Conservation (phyloP, 2,797 vertebrate genomes). For the Alectoris magna region DNA sequence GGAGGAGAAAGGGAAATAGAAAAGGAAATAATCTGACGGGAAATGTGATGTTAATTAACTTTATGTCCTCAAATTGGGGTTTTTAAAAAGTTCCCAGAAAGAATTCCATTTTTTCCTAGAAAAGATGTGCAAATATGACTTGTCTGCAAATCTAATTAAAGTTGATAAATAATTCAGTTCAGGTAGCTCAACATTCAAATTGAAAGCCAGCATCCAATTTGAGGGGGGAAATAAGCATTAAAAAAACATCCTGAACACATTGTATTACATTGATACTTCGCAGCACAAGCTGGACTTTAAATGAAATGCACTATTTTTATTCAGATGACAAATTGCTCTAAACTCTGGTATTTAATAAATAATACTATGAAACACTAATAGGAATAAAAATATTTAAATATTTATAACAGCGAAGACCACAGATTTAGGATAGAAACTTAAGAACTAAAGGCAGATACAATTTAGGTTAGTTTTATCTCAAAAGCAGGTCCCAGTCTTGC, state of each 20-base stretch:
- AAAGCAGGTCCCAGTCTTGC: background rate
- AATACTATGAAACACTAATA: constrained; percentile 66
- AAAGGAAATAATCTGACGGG: background rate
- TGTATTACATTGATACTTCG: constrained; percentile 65
- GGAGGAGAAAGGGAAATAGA: background rate
- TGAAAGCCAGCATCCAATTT: constrained; percentile 67
- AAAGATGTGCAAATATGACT: constrained; percentile 65
- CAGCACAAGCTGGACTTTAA: constrained; percentile 49
- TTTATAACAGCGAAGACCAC: constrained; percentile 36
- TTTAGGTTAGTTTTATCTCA: background rate
- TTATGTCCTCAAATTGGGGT: background rate
- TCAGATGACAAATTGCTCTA: constrained; percentile 53
- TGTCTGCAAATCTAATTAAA: constrained; percentile 74
- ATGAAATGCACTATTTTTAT: constrained; percentile 61
- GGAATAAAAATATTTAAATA: constrained; percentile 66
- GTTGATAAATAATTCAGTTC: constrained; percentile 73
- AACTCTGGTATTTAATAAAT: constrained; percentile 62
- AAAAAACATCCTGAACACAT: constrained; percentile 62
- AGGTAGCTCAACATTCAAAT: constrained; percentile 72
- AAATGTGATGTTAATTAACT: constrained; percentile 62
- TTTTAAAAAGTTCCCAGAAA: constrained; percentile 66
- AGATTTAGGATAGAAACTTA: background rate
- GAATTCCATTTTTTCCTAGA: constrained; percentile 63
- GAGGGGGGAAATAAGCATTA: constrained; percentile 60
- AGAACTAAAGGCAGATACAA: background rate